A percentile compares a stretch with the other conserved stretches of the same genome.
phyloP scores from a whole-genome alignment of 2,113 vertebrate species.

The Ancistrus triradiatus region DNA sequence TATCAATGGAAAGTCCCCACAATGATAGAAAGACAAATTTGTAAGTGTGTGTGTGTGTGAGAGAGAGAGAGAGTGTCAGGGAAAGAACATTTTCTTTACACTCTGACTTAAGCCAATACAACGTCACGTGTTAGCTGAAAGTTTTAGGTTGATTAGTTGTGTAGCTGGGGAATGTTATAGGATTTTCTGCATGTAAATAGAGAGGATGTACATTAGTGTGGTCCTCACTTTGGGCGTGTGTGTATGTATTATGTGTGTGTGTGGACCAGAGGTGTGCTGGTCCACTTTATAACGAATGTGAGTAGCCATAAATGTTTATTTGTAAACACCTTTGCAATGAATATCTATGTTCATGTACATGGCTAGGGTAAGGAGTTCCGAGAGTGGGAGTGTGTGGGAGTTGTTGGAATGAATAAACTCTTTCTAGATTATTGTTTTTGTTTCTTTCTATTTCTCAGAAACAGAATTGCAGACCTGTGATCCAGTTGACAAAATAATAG shows the following conservation, averaged over 20 bases:
- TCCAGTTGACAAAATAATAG: too few relatives aligned
- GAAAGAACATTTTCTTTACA: constrained; percentile 32
- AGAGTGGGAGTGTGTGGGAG: constrained; percentile 27
- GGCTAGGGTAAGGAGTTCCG: constrained; percentile 6
- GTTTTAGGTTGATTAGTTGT: constrained; percentile 45
- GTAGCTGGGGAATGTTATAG: constrained; percentile 44
- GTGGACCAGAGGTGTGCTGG: constrained; percentile 23
- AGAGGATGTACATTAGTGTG: constrained; percentile 34
- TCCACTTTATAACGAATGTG: constrained; percentile 27
- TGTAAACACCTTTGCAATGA: constrained; percentile 30
- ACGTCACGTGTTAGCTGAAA: constrained; percentile 46
- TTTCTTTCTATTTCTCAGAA: too few relatives aligned
- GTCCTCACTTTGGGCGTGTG: constrained; percentile 24
- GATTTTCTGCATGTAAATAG: constrained; percentile 50
- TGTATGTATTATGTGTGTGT: constrained; percentile 18
- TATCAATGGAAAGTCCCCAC: too few relatives aligned
- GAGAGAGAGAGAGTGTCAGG: too few relatives aligned
- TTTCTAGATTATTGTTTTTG: constrained; percentile 39
- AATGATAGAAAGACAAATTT: too few relatives aligned
- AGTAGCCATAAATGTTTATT: constrained; percentile 40
- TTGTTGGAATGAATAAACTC: constrained; percentile 42
- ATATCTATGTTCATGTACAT: constrained; percentile 36
- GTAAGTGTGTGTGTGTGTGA: too few relatives aligned
- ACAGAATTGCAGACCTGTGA: too few relatives aligned
- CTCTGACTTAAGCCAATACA: constrained; percentile 40